A percentile compares a stretch with the other conserved stretches of the same genome.
phyloP scores from a whole-genome alignment of 2,113 vertebrate genomes.

The Alectura lathami region DNA sequence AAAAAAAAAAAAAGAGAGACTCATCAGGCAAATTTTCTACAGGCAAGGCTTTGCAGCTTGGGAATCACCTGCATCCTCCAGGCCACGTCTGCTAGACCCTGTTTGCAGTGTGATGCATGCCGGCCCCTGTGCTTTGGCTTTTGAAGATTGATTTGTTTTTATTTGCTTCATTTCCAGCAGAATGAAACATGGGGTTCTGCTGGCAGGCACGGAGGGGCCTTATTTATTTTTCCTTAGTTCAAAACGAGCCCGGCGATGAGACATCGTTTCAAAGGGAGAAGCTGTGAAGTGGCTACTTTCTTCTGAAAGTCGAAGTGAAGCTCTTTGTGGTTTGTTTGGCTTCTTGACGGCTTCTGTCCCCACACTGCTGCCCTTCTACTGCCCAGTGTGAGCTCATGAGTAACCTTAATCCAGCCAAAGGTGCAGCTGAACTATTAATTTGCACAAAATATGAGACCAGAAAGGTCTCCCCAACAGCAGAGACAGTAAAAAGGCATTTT shows the following conservation, averaged over 20 bases:
- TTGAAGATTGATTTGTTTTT: background rate
- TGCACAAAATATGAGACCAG: background rate
- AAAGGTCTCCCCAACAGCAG: background rate
- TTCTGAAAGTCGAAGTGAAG: background rate
- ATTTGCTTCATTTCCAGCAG: conserved; percentile 49
- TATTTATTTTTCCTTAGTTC: conserved; percentile 16
- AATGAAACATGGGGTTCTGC: background rate
- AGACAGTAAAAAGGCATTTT: background rate
- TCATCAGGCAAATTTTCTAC: background rate
- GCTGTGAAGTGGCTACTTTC: background rate
- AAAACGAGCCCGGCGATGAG: background rate
- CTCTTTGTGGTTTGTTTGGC: conserved; percentile 55
- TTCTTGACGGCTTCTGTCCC: conserved; percentile 46
- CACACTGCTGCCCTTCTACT: background rate
- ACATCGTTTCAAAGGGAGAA: conserved; percentile 27
- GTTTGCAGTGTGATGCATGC: background rate
- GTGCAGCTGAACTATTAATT: background rate
- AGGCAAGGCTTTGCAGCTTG: background rate
- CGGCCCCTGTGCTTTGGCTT: background rate
- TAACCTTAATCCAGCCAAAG: conserved; percentile 4
- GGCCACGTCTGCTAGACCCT: background rate
- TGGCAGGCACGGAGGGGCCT: background rate
- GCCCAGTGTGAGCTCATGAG: accelerated
- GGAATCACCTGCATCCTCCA: background rate
- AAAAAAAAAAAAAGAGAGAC: background rate